Evolutionary conservation across 2,113 vertebrate genomes (phyloP).

Genomic region (Brienomyrus longianalis): DNA sequence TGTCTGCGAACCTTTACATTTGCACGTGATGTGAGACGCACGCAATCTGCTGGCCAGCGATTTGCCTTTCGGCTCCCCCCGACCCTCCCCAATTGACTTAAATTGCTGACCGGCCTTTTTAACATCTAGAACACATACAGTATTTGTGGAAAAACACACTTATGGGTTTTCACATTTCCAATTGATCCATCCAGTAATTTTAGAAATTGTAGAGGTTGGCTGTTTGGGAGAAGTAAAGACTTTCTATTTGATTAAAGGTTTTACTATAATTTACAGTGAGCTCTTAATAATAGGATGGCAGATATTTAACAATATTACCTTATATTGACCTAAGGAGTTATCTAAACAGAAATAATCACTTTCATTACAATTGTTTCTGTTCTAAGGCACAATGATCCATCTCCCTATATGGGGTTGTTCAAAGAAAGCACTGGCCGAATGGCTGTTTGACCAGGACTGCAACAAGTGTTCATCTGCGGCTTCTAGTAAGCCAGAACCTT

Average conservation of each 20-base stretch:
- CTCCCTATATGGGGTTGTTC: not conserved
- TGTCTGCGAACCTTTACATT: no score
- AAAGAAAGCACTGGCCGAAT: not conserved
- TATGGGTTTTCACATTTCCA: no score
- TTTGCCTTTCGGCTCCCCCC: no score
- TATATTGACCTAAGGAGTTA: not conserved
- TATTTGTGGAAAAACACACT: no score
- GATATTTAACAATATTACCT: not conserved
- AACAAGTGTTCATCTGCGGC: not conserved
- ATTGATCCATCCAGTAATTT: no score
- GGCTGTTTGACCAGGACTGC: not conserved
- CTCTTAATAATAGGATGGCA: not conserved
- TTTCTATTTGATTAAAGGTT: not conserved
- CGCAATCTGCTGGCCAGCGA: no score
- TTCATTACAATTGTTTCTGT: not conserved
- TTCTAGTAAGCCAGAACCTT: not conserved
- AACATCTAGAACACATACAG: no score
- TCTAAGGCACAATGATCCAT: not conserved
- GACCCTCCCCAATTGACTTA: no score
- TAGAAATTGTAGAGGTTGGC: no score
- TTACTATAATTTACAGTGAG: not conserved
- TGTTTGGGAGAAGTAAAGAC: no score
- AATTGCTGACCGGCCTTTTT: no score
- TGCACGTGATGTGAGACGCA: no score
- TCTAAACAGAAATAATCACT: not conserved